Percentiles rank a stretch among this genome's conserved stretches.
Evolutionary conservation across 2,888 invertebrate species (phyloP).

Genomic region (Amiota mariae): DNA sequence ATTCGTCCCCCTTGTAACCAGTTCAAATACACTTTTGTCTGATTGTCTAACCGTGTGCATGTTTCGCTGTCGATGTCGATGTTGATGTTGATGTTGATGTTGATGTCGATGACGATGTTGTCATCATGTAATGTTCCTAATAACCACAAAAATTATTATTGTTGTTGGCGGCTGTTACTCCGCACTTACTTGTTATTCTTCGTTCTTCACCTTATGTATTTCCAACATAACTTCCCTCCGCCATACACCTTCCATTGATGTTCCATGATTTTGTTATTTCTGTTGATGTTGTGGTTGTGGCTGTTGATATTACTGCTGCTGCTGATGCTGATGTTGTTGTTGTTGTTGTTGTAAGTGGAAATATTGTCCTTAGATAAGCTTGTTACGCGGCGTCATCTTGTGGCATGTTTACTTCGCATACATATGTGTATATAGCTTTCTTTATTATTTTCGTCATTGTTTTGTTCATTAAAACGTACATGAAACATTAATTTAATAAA

Average conservation of each 20-base stretch:
- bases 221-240: no score
- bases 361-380: conserved; percentile 67
- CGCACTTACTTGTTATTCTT: conserved; percentile 37
- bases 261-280: conserved; percentile 25
- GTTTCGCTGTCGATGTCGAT: conserved; percentile 44
- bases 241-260: no score
- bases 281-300: conserved; percentile 35
- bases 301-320: conserved; percentile 1
- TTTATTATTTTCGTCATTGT: conserved; percentile 64
- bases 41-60: conserved; percentile 1
- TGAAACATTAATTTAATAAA: conserved; percentile 68
- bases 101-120: conserved; percentile 29
- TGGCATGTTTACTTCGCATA: conserved; percentile 51
- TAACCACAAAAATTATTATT: conserved; percentile 68
- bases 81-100: no score
- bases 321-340: conserved; percentile 41
- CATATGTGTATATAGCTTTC: conserved; percentile 50
- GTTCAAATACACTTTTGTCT: neutral
- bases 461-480: conserved; percentile 67
- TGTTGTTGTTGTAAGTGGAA: conserved; percentile 66
- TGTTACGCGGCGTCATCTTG: conserved; percentile 67
- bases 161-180: conserved; percentile 37
- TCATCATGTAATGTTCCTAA: conserved; percentile 63
- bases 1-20: neutral
- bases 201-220: no score